Base-by-base conservation (phyloP, 2,888 invertebrate genomes). In the Microctonus hyperodae region DNA sequence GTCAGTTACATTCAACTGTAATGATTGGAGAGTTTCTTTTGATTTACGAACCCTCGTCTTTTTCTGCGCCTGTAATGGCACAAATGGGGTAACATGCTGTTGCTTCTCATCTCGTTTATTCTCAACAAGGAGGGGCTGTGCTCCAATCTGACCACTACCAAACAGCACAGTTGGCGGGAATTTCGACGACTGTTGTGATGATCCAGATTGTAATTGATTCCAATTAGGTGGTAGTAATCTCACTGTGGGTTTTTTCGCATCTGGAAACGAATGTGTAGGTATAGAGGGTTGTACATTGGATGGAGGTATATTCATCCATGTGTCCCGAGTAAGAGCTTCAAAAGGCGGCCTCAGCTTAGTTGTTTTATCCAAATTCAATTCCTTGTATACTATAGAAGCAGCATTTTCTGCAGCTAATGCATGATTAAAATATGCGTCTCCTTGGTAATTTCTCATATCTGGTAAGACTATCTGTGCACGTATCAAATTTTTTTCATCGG, bases 11-110 rank as follows among this genome's bases (percentile, higher is more conserved):
- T 50, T 44, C 35, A 74, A 72, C 28, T 72, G 72, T 11, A 65
- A 67, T 51, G 62, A 64, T 23, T 68, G 64, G n/a, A 62, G 23
- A 10, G 66, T 51, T 60, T 69, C 70, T 31, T 70, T 72, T 0
- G 68, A 50, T 51, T 70, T 69, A 1, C 69, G 59, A 40, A 64
- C 77, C 40, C 78, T 82, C 67, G 82, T 85, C 65, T 85, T 85
- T 64, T 86, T 87, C 50, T 87, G 83, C 2, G 86, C 88, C 78
- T 88, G 88, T 20, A 88, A 78, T 0, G 88, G 88, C 33, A 88
- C 87, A 70, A 88, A 88, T 0, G 87, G 83, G 28, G 86, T 81
- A 62, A 64, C 72, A 23, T 77, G 77, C 20, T 74, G 79, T 22
- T 66, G 70, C 28, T 72, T 70, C 6, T 53, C 53, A 1, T 70